phyloP scores from a whole-genome alignment of 2,113 vertebrate genomes.

The Todiramphus saurophagus region DNA sequence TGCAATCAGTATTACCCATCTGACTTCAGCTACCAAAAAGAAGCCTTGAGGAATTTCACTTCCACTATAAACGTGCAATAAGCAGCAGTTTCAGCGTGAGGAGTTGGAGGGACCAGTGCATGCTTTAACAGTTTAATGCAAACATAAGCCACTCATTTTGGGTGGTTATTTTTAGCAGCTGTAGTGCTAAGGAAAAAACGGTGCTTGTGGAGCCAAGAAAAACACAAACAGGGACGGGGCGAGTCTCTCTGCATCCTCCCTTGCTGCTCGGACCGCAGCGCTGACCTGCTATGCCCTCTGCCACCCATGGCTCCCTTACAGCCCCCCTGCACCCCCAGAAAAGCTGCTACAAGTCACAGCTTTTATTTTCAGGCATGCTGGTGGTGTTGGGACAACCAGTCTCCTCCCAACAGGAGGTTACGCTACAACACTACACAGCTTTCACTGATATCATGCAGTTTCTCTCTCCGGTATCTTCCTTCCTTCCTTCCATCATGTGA shows the following conservation, averaged over 20 bases:
- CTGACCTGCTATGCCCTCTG: background rate
- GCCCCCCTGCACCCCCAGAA: background rate
- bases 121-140: background rate
- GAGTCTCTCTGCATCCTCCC: background rate
- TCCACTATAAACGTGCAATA: background rate
- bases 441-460: accelerated
- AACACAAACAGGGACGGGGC: background rate
- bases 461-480: background rate
- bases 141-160: background rate
- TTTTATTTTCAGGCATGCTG: background rate
- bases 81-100: background rate
- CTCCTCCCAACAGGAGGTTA: background rate
- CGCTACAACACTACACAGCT: accelerated
- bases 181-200: background rate
- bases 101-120: background rate
- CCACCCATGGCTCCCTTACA: accelerated
- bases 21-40: background rate
- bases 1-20: background rate
- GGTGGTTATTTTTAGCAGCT: background rate
- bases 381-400: background rate
- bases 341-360: background rate
- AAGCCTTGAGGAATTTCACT: background rate
- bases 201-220: background rate
- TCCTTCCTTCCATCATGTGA: background rate
- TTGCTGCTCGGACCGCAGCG: background rate